A percentile compares a stretch with the other conserved stretches of the same genome.
phyloP scores from a whole-genome alignment of 1,140 invertebrate species.

The Charaxes varanes region DNA sequence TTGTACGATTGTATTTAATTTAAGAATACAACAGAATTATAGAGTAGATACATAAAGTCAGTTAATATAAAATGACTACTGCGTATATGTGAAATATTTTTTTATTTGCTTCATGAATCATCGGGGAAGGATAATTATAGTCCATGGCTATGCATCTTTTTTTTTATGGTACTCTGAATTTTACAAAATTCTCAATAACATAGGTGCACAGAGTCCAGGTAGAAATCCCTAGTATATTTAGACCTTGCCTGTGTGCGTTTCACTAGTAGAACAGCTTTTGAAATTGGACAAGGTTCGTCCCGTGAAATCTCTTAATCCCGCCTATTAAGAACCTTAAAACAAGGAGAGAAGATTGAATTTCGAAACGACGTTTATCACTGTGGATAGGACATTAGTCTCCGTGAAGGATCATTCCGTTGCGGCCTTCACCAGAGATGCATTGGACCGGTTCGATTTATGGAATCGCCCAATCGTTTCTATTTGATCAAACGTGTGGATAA shows the following conservation, averaged over 20 bases:
- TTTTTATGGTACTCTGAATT: too few relatives aligned
- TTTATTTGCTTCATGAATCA: too few relatives aligned
- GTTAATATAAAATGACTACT: too few relatives aligned
- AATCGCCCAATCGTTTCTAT: constrained; percentile 33
- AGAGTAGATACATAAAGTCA: too few relatives aligned
- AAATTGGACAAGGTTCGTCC: constrained; percentile 10
- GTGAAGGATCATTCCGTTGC: constrained; percentile 52
- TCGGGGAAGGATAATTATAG: too few relatives aligned
- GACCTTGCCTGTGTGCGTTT: constrained; percentile 9
- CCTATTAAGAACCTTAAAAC: constrained; percentile 10
- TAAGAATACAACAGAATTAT: too few relatives aligned
- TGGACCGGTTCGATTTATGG: constrained; percentile 57
- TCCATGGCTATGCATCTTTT: too few relatives aligned
- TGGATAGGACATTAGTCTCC: constrained; percentile 38
- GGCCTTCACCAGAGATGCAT: constrained; percentile 70
- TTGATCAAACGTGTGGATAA: constrained; percentile 12
- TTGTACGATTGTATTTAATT: too few relatives aligned
- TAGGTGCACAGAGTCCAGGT: constrained; percentile 15
- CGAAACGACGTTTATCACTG: constrained; percentile 5
- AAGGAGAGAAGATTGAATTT: constrained; percentile 8
- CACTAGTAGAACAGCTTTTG: constrained; percentile 13
- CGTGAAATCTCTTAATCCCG: background rate
- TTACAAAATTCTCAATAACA: too few relatives aligned
- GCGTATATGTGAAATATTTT: too few relatives aligned
- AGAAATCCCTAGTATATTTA: constrained; percentile 14